phyloP scores from a whole-genome alignment of 2,888 invertebrate genomes.

The Aporophyla nigra region DNA sequence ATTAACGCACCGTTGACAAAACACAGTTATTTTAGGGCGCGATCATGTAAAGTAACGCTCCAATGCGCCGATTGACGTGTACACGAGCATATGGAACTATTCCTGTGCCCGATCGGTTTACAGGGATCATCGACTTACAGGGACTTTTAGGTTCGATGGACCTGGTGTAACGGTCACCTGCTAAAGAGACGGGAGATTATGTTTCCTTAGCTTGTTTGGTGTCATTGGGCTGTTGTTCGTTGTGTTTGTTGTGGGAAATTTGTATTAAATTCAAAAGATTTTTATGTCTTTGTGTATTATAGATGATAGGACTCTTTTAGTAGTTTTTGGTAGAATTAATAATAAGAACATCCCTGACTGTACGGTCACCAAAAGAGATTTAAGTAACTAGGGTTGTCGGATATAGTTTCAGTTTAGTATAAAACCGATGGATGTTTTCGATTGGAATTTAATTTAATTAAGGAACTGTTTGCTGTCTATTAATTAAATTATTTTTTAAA shows the following conservation, averaged over 20 bases:
- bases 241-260: background rate
- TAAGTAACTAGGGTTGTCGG: too few relatives aligned
- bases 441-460: too few relatives aligned
- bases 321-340: background rate
- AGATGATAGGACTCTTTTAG: background rate
- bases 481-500: too few relatives aligned
- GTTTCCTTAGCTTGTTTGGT: constrained; percentile 12
- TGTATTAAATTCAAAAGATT: background rate
- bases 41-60: constrained; percentile 62
- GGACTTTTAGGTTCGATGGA: constrained; percentile 68
- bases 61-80: constrained; percentile 67
- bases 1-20: constrained; percentile 68
- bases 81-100: constrained; percentile 70
- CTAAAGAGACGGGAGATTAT: constrained; percentile 25
- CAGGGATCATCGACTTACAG: constrained; percentile 67
- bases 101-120: constrained; percentile 71
- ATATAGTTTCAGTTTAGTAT: too few relatives aligned
- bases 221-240: background rate
- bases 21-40: constrained; percentile 60
- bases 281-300: background rate
- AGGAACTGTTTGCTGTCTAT: too few relatives aligned
- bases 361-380: too few relatives aligned
- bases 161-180: constrained; percentile 62
- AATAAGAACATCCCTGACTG: background rate
- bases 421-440: too few relatives aligned